These are phyloP conservation scores for Nephotettix cincticeps DNA, from an alignment of 1,140 invertebrate species.

Conservation along the genomic window DNA sequence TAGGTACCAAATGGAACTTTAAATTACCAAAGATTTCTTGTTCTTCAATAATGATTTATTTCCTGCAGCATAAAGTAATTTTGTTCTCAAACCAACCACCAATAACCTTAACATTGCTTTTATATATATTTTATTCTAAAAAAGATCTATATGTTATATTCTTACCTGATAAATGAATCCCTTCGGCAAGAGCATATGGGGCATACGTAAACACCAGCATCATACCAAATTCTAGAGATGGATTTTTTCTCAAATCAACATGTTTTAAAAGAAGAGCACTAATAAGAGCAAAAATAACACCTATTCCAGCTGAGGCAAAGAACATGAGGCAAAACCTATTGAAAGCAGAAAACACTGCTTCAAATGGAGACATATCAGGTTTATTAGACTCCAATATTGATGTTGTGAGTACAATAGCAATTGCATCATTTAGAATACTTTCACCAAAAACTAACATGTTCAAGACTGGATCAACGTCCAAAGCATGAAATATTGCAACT, in stretches of 20 bases:
- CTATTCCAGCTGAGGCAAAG: slow-evolving; percentile 96
- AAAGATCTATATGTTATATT: background rate
- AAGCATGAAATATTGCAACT: slow-evolving; percentile 96
- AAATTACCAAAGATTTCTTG: too few species aligned
- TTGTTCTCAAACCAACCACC: too few species aligned
- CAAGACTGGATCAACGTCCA: slow-evolving; percentile 92
- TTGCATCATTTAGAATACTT: slow-evolving; percentile 97
- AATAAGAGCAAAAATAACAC: slow-evolving; percentile 91
- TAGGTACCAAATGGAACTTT: too few species aligned
- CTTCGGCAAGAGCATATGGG: slow-evolving; percentile 97
- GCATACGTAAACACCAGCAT: slow-evolving; percentile 98
- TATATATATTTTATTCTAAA: too few species aligned
- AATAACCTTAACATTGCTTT: too few species aligned
- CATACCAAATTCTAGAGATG: slow-evolving; percentile 96
- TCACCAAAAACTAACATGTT: slow-evolving; percentile 99
- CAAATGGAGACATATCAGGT: slow-evolving; percentile 67
- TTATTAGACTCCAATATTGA: slow-evolving; percentile 78
- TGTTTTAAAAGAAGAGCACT: slow-evolving; percentile 95
- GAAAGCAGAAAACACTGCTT: slow-evolving; percentile 87
- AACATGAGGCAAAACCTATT: slow-evolving; percentile 96
- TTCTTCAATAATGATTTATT: too few species aligned
- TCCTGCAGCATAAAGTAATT: too few species aligned
- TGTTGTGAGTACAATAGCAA: slow-evolving; percentile 95
- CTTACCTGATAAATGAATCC: slow-evolving; percentile 90
- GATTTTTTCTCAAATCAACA: slow-evolving; percentile 95